Base-by-base conservation (phyloP, 1,140 invertebrate genomes). In the Brachionus calyciflorus region DNA sequence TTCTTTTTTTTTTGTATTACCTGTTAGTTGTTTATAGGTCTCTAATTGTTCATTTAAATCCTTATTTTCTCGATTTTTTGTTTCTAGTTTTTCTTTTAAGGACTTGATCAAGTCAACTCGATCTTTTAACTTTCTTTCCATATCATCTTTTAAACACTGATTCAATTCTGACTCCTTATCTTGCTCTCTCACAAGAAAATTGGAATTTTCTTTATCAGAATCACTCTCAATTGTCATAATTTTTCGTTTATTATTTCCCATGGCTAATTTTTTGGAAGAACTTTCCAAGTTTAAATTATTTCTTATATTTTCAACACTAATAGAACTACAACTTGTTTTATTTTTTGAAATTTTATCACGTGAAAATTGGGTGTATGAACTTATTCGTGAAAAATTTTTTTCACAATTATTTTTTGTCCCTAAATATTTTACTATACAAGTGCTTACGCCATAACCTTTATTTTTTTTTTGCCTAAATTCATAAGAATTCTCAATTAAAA, bases 21-120 rank as follows among this genome's bases (percentile, higher is more conserved):
- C 49, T 21, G 49, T 51, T 24, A 51, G 26, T 24, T 51, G 49
- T 51, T 51, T 51, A 51, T 51, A 51, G 5, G 49, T 51, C 10
- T 51, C 49, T 21, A 51, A 24, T 51, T 21, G 19, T 51, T 51
- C 41, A 1, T 7, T 21, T 24, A 51, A 51, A 24, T 51, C 49
- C 4, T 51, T 51, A 3, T 51, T 51, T 51, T 51, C 49, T 10
- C 17, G 19, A 24, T 51, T 24, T 24, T 19, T 51, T 17, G 19
- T 51, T 49, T 51, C 49, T 21, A 51, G 49, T 21, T 51, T 51
- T 51, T 51, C 7, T 9, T 51, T 51, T 51, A 51, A 51, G n/a
- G 19, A 17, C 19, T 21, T 51, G 19, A 51, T 51, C 19, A 24
- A 44, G 10, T 44, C 1, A 44, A 12, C 41, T 44, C 41, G 10